Evolutionary conservation across 2,888 invertebrate genomes (phyloP).

Genomic region (Lepidocyrtoides sp.): DNA sequence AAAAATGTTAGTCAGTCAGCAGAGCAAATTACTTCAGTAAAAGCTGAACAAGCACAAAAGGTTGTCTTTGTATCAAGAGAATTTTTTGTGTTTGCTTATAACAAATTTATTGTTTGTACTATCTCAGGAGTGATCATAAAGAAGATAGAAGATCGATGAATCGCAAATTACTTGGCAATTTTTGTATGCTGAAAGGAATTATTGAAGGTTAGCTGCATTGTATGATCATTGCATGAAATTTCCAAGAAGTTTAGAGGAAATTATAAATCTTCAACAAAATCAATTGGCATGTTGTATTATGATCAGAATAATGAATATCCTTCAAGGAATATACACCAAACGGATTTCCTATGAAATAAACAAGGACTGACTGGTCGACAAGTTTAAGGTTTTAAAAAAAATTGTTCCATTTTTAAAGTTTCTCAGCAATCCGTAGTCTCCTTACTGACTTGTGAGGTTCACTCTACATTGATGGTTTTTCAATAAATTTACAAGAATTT

Average conservation of each 20-base stretch:
- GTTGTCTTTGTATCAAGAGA: not conserved
- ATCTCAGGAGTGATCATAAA: too few relatives aligned
- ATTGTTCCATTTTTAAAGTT: not conserved
- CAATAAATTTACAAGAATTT: too few relatives aligned
- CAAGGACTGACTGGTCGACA: slow-evolving; percentile 1
- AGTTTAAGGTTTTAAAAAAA: too few relatives aligned
- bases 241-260: slow-evolving; percentile 1
- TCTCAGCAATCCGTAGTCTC: not conserved
- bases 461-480: too few relatives aligned
- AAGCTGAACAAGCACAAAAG: slow-evolving; percentile 15
- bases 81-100: not conserved
- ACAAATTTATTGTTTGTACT: too few relatives aligned
- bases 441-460: too few relatives aligned
- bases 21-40: not conserved
- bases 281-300: too few relatives aligned
- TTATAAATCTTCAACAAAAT: not conserved
- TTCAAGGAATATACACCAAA: not conserved
- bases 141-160: too few relatives aligned
- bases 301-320: not conserved
- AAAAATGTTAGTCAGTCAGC: not conserved
- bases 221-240: not conserved
- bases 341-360: not conserved
- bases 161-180: not conserved
- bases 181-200: too few relatives aligned
- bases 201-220: too few relatives aligned